Percentiles rank a stretch among this genome's conserved stretches.
phyloP scores from a whole-genome alignment of 2,113 vertebrate species.

The Anarrhichthys ocellatus region DNA sequence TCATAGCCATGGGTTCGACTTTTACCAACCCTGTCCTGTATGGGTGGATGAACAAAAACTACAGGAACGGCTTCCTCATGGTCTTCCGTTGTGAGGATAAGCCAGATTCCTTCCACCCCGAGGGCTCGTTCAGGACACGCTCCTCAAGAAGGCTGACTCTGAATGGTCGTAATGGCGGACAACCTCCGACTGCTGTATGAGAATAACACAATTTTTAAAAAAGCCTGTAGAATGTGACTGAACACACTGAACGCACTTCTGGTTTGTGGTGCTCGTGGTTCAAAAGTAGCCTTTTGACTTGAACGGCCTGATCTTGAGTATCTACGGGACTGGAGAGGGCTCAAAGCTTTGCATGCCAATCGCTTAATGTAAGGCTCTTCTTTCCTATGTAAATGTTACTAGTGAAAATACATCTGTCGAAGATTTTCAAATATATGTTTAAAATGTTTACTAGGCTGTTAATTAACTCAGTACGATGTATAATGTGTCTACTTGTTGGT shows the following conservation, averaged over 20 bases:
- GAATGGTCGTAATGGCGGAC: slow-evolving; percentile 81
- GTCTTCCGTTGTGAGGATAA: slow-evolving; percentile 92
- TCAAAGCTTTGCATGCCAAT: slow-evolving; percentile 70
- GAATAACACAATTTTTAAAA: neutral
- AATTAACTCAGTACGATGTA: slow-evolving; percentile 50
- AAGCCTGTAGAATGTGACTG: slow-evolving; percentile 22
- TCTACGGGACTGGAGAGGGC: slow-evolving; percentile 41
- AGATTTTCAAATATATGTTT: slow-evolving; percentile 55
- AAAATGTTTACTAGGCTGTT: slow-evolving; percentile 56
- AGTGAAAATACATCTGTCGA: slow-evolving; percentile 51
- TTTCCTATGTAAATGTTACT: slow-evolving; percentile 62
- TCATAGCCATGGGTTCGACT: slow-evolving; percentile 93
- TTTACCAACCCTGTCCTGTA: slow-evolving; percentile 93
- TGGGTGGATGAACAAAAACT: slow-evolving; percentile 97
- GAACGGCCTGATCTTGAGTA: slow-evolving; percentile 40
- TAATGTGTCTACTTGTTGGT: slow-evolving; percentile 43
- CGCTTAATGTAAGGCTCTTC: slow-evolving; percentile 50
- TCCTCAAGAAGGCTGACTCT: slow-evolving; percentile 82
- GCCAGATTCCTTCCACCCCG: slow-evolving; percentile 85
- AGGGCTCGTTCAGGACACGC: slow-evolving; percentile 89
- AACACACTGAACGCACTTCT: slow-evolving; percentile 11
- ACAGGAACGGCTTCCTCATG: slow-evolving; percentile 92
- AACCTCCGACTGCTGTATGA: slow-evolving; percentile 88
- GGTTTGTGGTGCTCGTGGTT: slow-evolving; percentile 35
- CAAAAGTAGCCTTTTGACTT: slow-evolving; percentile 59